Base-by-base conservation (phyloP, 1,140 invertebrate genomes). In the Stegodyphus dumicola region DNA sequence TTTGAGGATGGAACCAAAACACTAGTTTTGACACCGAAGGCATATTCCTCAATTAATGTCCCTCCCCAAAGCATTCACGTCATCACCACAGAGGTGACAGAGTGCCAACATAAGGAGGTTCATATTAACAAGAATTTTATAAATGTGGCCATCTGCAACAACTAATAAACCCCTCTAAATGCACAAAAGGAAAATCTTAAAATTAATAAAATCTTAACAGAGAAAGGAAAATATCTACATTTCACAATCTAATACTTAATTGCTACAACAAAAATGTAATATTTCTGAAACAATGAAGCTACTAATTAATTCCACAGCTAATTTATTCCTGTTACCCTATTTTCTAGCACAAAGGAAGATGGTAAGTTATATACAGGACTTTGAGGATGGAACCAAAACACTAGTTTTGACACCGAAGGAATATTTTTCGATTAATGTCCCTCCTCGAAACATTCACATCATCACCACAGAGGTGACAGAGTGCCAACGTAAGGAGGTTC, bases 1-100 rank as follows among this genome's bases (percentile, higher is more conserved):
- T 52, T 65, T 18, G 65, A 83, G 79, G 79, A 83, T 83, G 53
- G 79, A 49, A 74, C 10, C 69, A 83, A 74, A 83, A 74, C 56
- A 83, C 15, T 0, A 53, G 56, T 74, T 74, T 66, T 83, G 79
- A 17, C 60, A 83, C 69, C 69, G 69, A 83, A 83, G 79, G 79
- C 79, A 83, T 52, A 17, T 15, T 17, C 48, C 15, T 15, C 6
- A 9, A 17, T 83, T 74, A 7, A 65, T 74, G 6, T 74, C 18
- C 79, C 56, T 83, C 69, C 70, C 17, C 6, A 48, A 80, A 80
- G 66, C 77, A 80, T 80, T 71, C 66, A 80, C 67, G 54, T 71
- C 67, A 71, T 71, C 77, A 71, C 67, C 67, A 80, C 49, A 6
- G 48, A 78, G 48, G 67, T 60, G 77, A 71, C 17, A 60, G 66